Base-by-base conservation (phyloP, 2,797 vertebrate genomes). In the Streptopelia turtur region DNA sequence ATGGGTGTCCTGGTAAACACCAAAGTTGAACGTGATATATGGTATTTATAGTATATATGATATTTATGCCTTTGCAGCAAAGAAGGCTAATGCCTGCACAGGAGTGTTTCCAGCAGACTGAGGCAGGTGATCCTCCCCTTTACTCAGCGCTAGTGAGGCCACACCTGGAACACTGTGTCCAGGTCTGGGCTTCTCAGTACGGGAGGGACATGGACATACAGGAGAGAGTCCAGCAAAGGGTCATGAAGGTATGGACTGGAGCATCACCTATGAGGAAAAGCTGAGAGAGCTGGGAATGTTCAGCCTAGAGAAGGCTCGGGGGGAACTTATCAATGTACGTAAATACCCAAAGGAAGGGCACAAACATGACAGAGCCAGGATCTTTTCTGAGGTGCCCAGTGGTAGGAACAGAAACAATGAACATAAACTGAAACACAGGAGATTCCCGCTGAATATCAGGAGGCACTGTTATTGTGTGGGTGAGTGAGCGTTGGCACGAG, bases 181-280 rank as follows among this genome's bases (percentile, higher is more conserved):
- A n/a, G 7, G 55, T 59, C 69, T 63, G 37, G 27, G 13, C 13
- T 53, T 8, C 22, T 68, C 21, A 66, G 22, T 13, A 33, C 5
- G 5, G 0, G 22, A 63, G 6, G 18, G 11, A 37, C 13, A 22
- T 12, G 10, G n/a, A 41, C 33, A 10, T 33, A 8, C 9, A 9
- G 4, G 28, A 68, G 11, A 47, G 18, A 75, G 16, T 16, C 27
- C 11, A 61, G 35, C 9, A 90, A 79, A 66, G 25, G 30, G 11
- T 11, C 16, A 31, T 16, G 5, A 71, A 33, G 8, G 2, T 22
- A 28, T 17, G 35, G 12, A 41, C 12, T 16, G 25, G 41, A 78
- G 49, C 7, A 28, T 12, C 30, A 3, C 3, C 0, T 5, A 8
- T 18, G 30, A 69, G 15, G 20, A 60, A 47, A 24, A 21, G 2